Base-by-base conservation (phyloP, 2,888 invertebrate genomes). In the Plutella xylostella region DNA sequence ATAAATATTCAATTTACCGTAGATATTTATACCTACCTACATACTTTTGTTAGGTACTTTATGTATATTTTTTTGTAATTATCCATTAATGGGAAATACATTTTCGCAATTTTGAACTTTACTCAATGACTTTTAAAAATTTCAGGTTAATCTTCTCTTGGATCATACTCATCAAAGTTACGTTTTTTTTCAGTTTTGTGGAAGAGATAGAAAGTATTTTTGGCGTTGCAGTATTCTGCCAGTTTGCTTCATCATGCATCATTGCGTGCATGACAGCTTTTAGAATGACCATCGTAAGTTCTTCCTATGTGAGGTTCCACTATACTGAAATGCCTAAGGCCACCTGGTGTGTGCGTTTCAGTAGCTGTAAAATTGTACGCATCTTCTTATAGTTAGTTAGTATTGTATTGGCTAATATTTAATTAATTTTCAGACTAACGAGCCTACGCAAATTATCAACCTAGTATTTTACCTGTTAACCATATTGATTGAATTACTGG, bases 201-300 rank as follows among this genome's bases (percentile, higher is more conserved):
- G 38, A 48, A 9, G 62, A 68, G 42, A 50, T 67, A 12, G 60
- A 65, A 17, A 51, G 53, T 19, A 53, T 64, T 7, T 68, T 63
- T 48, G 54, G 55, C n/a, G 51, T 55, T 37, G 52, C 57, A 7
- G 55, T 63, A n/a, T 54, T 71, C 34, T 53, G 55, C 4, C 72
- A 73, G 51, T 70, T 74, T 41, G 33, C 57, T 1, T 59, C 63
- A 4, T 65, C 65, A 25, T 54, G 59, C 12, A 49, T 68, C 4
- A 68, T 74, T 22, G 59, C 75, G 14, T 74, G 75, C 49, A 55
- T 70, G 12, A 71, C 69, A 5, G 61, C 68, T 45, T 72, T 71
- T 47, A 63, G 69, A 53, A 54, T 72, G 48, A 64, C 63, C 40
- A 48, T 64, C 59, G 70, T 70, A 55, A 55, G 50, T 49, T 48